Conservation (phyloP, 1,140 invertebrate genomes). For the Drosophila lini region DNA sequence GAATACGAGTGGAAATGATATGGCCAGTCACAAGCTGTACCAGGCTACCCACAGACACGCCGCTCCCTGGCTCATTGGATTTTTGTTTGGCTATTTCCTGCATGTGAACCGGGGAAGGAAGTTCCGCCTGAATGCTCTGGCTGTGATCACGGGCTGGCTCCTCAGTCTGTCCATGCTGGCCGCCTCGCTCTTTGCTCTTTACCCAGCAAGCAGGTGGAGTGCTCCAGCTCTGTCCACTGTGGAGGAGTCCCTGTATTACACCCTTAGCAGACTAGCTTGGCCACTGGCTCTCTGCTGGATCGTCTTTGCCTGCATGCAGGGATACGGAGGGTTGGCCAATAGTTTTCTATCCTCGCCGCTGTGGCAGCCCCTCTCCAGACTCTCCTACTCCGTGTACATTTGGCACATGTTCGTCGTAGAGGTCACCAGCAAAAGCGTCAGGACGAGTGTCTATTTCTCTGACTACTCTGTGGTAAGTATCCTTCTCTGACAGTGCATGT, state of each 20-base stretch:
- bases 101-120: constrained; percentile 1
- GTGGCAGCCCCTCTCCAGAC: constrained; percentile 85
- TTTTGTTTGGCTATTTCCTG: constrained; percentile 5
- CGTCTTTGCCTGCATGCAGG: constrained; percentile 87
- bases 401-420: constrained; percentile 76
- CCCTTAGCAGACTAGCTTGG: constrained; percentile 87
- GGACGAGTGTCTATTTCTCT: constrained; percentile 42
- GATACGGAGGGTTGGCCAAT: constrained; percentile 86
- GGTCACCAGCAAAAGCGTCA: not conserved
- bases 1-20: not conserved
- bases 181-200: constrained; percentile 54
- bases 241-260: constrained; percentile 87
- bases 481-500: accelerated
- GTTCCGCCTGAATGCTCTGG: constrained; percentile 25
- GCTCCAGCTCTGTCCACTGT: constrained; percentile 57
- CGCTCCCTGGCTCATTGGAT: constrained; percentile 52
- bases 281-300: constrained; percentile 87
- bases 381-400: constrained; percentile 85
- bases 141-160: constrained; percentile 50
- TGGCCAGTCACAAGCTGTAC: constrained; percentile 35
- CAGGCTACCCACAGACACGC: constrained; percentile 53
- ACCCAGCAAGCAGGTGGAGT: constrained; percentile 63
- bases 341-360: constrained; percentile 83
- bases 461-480: constrained; percentile 43
- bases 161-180: constrained; percentile 40